Evolutionary conservation across 2,888 invertebrate genomes (phyloP).

Genomic region (Hypomecis atomaria): DNA sequence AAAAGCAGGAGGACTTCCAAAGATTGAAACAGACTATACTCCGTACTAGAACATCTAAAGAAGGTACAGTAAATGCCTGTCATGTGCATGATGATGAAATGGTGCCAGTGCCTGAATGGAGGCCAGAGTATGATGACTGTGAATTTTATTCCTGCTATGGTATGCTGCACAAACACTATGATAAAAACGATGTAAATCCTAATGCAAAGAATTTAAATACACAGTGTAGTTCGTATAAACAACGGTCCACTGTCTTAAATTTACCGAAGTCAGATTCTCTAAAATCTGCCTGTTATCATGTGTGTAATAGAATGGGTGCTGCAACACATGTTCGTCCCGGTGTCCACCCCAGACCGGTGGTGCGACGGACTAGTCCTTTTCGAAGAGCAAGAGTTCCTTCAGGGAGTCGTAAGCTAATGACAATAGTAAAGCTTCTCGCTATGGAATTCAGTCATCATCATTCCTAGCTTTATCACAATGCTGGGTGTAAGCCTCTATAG

Average conservation of each 20-base stretch:
- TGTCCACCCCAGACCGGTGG: conserved; percentile 51
- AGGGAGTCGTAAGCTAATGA: conserved; percentile 51
- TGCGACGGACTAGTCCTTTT: conserved; percentile 56
- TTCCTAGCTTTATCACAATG: neutral
- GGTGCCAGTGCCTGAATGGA: conserved; percentile 73
- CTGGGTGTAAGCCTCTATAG: neutral
- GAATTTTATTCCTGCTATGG: conserved; percentile 48
- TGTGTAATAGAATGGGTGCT: conserved; percentile 1
- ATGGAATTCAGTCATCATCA: conserved; percentile 8
- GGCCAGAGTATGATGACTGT: conserved; percentile 56
- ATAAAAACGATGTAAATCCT: conserved; percentile 3
- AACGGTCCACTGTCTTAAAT: neutral
- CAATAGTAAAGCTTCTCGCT: conserved; percentile 17
- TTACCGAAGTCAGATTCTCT: conserved; percentile 5
- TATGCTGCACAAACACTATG: conserved; percentile 33
- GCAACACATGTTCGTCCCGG: conserved; percentile 41
- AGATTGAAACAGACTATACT: conserved; percentile 72
- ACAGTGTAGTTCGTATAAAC: conserved; percentile 3
- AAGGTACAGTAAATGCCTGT: conserved; percentile 72
- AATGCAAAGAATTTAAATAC: conserved; percentile 4
- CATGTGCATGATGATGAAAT: conserved; percentile 72
- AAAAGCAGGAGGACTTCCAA: conserved; percentile 65
- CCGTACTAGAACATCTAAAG: conserved; percentile 61
- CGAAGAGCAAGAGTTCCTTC: conserved; percentile 52
- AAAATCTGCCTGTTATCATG: conserved; percentile 1